phyloP scores from a whole-genome alignment of 2,888 invertebrate genomes.

The Lissocephala sabroskyi region DNA sequence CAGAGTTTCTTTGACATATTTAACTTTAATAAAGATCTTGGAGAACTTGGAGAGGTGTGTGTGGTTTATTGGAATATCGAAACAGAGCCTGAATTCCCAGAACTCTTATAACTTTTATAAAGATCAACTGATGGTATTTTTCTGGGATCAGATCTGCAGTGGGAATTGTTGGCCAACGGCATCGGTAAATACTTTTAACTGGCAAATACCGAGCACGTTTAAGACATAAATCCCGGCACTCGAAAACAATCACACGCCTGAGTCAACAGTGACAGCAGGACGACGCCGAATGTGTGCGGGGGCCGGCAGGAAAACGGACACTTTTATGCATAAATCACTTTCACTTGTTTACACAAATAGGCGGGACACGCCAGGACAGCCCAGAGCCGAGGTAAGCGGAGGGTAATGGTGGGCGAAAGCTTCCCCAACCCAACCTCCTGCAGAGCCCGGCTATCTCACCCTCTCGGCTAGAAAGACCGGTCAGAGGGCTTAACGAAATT shows the following conservation, averaged over 20 bases:
- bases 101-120: too few relatives aligned
- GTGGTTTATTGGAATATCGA: too few relatives aligned
- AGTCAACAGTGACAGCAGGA: conserved; percentile 54
- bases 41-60: too few relatives aligned
- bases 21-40: too few relatives aligned
- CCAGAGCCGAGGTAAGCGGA: conserved; percentile 10
- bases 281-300: background rate
- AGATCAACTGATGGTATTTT: too few relatives aligned
- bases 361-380: conserved; percentile 33
- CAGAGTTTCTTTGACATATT: too few relatives aligned
- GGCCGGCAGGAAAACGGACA: conserved; percentile 8
- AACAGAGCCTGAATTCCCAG: too few relatives aligned
- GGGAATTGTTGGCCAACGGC: too few relatives aligned
- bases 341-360: conserved; percentile 63
- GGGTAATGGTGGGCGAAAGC: too few relatives aligned
- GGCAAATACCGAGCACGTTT: conserved; percentile 7
- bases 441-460: too few relatives aligned
- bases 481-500: conserved; percentile 45
- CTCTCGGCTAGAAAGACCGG: conserved; percentile 17
- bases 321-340: conserved; percentile 58
- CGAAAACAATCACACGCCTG: conserved; percentile 61
- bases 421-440: too few relatives aligned
- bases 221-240: conserved; percentile 55
- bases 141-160: too few relatives aligned
- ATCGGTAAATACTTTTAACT: conserved; percentile 24